Evolutionary conservation across 2,113 vertebrate genomes (phyloP), one percentile per base, ranked within the genome.

Genomic region (Cyanocitta stelleri): DNA sequence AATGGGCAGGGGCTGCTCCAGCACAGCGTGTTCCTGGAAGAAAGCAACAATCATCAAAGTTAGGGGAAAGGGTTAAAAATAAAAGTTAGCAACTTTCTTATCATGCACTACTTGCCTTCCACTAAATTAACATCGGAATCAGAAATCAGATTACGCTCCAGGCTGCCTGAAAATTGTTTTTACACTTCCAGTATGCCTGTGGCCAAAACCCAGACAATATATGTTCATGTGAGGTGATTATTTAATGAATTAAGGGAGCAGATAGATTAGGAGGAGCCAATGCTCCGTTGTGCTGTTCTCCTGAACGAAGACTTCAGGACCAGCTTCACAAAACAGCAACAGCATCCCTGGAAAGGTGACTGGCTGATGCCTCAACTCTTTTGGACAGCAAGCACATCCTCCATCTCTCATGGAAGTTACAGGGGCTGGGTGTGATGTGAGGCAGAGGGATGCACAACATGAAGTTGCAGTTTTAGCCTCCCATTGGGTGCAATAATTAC

Each of bases 231-330:
- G 85, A 98, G 96, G 96, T 93, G 95, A 46, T 72, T 87, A 66
- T 94, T 92, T 93, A 96, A 96, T 75, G 96, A 97, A 87, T 97
- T 72, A 96, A 96, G 94, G 96, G 81, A 92, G 90, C 88, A 94
- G 91, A 62, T 35, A 79, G 80, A 88, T 76, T 27, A 79, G 22
- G 56, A 95, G 91, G 85, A 93, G 95, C 63, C 19, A 24, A 90
- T 94, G 90, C 93, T 97, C 89, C 5, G 10, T 73, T 80, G 88
- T 87, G 93, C 90, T 61, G 62, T 29, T 77, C 52, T 78, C 27
- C 82, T 84, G 86, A 96, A 56, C 58, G 76, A 95, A 95, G 64
- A 54, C 85, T 95, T 85, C 8, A 29, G 95, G 90, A 83, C 73
- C 63, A 78, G 90, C 58, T 92, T 89, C 67, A 59, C 44, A 41